A percentile compares a stretch with the other conserved stretches of the same genome.
Evolutionary conservation across 2,113 vertebrate species (phyloP).

Genomic region (Canis aureus): DNA sequence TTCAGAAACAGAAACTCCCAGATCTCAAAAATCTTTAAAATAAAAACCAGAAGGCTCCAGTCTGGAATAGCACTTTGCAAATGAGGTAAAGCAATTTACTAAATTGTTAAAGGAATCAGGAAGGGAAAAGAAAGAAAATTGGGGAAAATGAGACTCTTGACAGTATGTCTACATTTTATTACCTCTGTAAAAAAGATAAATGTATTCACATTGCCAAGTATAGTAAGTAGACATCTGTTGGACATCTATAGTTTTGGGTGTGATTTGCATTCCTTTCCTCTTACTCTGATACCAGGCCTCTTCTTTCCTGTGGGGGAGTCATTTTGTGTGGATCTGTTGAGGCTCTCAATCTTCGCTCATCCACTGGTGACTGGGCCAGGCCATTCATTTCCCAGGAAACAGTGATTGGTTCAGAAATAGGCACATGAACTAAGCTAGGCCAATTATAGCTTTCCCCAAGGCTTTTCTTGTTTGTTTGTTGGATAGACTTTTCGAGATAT

Average conservation of each 20-base stretch:
- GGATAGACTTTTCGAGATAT: background rate
- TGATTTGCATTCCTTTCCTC: background rate
- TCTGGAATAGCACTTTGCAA: slow-evolving; percentile 38
- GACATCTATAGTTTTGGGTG: background rate
- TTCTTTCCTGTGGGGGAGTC: background rate
- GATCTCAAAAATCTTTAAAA: slow-evolving; percentile 12
- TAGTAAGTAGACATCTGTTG: background rate
- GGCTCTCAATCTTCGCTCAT: background rate
- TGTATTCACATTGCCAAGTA: background rate
- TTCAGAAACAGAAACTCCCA: slow-evolving; percentile 59
- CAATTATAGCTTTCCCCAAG: background rate
- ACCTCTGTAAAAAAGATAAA: background rate
- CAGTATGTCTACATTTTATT: background rate
- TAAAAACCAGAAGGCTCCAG: background rate
- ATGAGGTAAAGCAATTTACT: background rate
- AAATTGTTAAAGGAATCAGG: slow-evolving; percentile 7
- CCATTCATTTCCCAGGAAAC: background rate
- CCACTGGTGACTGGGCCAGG: background rate
- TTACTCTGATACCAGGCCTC: background rate
- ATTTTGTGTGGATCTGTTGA: background rate
- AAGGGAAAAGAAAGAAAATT: background rate
- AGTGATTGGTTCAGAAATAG: background rate
- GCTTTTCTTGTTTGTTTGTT: background rate
- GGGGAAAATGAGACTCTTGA: background rate
- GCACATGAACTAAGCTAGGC: background rate